A percentile compares a stretch with the other conserved stretches of the same genome.
These are phyloP conservation scores for Pseudomugil tenellus DNA, from an alignment of 2,797 vertebrate genomes.

Conservation along the genomic window DNA sequence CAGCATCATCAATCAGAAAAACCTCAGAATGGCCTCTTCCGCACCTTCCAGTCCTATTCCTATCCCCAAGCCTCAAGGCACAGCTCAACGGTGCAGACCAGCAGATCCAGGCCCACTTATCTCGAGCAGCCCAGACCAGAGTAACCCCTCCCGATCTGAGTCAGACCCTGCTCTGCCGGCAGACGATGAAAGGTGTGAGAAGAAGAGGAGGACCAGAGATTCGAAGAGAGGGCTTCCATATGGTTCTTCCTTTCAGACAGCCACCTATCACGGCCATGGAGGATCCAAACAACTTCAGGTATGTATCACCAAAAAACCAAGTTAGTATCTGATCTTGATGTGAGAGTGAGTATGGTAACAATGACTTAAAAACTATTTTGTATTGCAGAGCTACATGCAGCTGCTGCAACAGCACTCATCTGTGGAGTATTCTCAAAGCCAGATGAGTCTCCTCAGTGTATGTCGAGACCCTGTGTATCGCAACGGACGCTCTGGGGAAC, in stretches of 20 bases:
- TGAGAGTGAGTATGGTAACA: neutral
- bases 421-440: constrained; percentile 94
- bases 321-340: neutral
- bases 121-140: constrained; percentile 82
- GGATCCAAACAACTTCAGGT: constrained; percentile 88
- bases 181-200: constrained; percentile 83
- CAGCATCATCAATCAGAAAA: constrained; percentile 92
- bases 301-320: neutral
- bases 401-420: constrained; percentile 94
- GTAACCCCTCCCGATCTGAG: constrained; percentile 81
- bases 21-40: constrained; percentile 80
- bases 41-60: constrained; percentile 62
- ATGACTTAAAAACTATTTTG: constrained; percentile 22
- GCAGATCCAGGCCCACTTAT: constrained; percentile 65
- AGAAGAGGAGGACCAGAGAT: constrained; percentile 74
- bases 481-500: constrained; percentile 77
- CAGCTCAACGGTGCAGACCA: constrained; percentile 43
- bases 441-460: constrained; percentile 92
- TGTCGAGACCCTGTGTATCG: constrained; percentile 86
- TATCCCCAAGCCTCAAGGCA: constrained; percentile 61
- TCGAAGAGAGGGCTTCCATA: constrained; percentile 81
- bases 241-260: constrained; percentile 88
- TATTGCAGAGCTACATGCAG: constrained; percentile 94
- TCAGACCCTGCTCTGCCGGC: constrained; percentile 83
- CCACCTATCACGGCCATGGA: constrained; percentile 82